Evolutionary conservation across 2,888 invertebrate species (phyloP), one percentile per base, ranked within the genome.

Genomic region (Latheticus oryzae): DNA sequence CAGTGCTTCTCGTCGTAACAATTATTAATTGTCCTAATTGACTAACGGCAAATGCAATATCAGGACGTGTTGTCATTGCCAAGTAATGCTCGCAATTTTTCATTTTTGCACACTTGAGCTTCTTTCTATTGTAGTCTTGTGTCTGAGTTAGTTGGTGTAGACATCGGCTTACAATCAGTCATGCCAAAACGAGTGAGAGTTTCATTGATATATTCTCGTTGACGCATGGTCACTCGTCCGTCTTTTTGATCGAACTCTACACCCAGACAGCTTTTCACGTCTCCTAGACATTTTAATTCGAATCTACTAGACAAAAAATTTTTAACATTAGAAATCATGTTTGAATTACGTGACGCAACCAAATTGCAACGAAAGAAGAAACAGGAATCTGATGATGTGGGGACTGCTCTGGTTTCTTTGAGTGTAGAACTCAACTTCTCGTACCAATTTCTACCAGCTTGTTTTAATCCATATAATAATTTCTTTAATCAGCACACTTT

Each of bases 401-500:
- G 55, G n/a, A n/a, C 17, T n/a, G 28, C 35, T 1, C 45, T 35
- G 8, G 26, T 16, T 12, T 1, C n/a, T 26, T 9, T 37, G 3
- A 51, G 21, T 7, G 8, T 13, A 3, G 7, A 4, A 13, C 21
- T 32, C 12, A 51, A 17, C 33, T 40, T 33, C 5, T 12, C 15
- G 28, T 66, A 35, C 68, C 64, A 68, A 4, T 24, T 43, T 33
- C 62, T 43, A n/a, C 65, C 23, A 28, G 30, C 9, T 63, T 51
- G n/a, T 58, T 65, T 32, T 66, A 68, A 5, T 2, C 64, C 68
- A 33, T 68, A 68, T 4, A 68, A 33, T 5, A 65, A 50, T 45
- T 64, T 65, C 1, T 51, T 51, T 7, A 66, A 42, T 4, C 32
- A 15, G 45, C 65, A 64, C 2, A 65, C 62, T 21, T 43, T 43